A percentile compares a stretch with the other conserved stretches of the same genome.
phyloP scores from a whole-genome alignment of 2,113 vertebrate species.

The Leucopsar rothschildi region DNA sequence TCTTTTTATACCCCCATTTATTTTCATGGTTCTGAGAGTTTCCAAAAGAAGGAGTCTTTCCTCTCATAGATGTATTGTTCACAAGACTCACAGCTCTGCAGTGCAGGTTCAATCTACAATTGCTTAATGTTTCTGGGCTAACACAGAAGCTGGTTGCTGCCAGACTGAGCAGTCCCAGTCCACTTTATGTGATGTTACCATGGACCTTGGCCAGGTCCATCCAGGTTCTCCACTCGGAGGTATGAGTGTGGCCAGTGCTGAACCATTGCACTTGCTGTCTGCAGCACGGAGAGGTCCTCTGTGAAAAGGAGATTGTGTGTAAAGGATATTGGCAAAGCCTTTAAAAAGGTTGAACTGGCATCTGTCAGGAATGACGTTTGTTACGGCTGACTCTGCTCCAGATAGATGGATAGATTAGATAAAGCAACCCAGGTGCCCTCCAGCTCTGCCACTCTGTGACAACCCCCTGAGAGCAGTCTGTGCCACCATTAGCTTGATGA shows the following conservation, averaged over 20 bases:
- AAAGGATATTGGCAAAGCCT: not conserved
- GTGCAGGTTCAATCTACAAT: not conserved
- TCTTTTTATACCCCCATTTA: not conserved
- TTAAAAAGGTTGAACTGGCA: not conserved
- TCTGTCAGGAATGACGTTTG: not conserved
- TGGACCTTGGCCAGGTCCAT: not conserved
- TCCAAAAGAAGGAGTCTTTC: not conserved
- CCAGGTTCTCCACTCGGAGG: not conserved
- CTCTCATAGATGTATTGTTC: rapidly evolving
- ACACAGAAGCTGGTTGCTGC: not conserved
- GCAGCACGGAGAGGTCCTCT: not conserved
- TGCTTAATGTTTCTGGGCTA: not conserved
- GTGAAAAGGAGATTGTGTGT: not conserved
- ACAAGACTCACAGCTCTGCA: not conserved
- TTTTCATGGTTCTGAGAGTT: not conserved
- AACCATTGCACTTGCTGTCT: not conserved
- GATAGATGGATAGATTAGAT: not conserved
- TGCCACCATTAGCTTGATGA: not conserved
- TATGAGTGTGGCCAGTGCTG: not conserved
- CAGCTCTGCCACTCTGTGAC: not conserved
- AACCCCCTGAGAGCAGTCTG: not conserved
- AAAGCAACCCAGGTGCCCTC: not conserved
- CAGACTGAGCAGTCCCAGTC: not conserved
- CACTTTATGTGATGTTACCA: not conserved
- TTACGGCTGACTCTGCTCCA: not conserved